Conservation (phyloP, 1,140 invertebrate species). For the Phymorhynchus buccinoides region DNA sequence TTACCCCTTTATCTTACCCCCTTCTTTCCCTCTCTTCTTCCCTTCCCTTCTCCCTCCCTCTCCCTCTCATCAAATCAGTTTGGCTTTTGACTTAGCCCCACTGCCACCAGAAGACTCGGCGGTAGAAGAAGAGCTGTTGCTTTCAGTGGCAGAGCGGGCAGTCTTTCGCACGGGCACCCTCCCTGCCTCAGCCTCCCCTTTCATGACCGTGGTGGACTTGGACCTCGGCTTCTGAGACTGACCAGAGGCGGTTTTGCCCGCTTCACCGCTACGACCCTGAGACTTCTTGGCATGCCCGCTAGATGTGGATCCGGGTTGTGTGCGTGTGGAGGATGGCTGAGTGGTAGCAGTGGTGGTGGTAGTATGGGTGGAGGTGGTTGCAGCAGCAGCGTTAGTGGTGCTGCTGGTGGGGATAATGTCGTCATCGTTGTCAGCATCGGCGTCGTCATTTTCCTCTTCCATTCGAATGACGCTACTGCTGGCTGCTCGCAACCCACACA, state of each 20-base stretch:
- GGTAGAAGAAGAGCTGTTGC: not conserved
- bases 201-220: not conserved
- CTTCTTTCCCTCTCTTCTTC: no score
- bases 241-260: not conserved
- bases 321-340: not conserved
- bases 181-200: not conserved
- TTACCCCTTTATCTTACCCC: no score
- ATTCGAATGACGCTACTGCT: slow-evolving; percentile 2
- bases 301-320: not conserved
- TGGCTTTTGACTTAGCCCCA: not conserved
- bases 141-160: not conserved
- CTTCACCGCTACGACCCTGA: not conserved
- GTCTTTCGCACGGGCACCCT: not conserved
- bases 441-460: not conserved
- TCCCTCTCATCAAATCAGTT: not conserved
- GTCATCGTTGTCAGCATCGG: not conserved
- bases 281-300: not conserved
- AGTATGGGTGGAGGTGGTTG: not conserved
- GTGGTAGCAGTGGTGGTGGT: not conserved
- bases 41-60: no score
- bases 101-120: not conserved
- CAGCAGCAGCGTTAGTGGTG: not conserved
- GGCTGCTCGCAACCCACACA: slow-evolving; percentile 2
- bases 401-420: not conserved
- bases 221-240: not conserved